phyloP scores from a whole-genome alignment of 2,888 invertebrate species.

The Apeira syringaria region DNA sequence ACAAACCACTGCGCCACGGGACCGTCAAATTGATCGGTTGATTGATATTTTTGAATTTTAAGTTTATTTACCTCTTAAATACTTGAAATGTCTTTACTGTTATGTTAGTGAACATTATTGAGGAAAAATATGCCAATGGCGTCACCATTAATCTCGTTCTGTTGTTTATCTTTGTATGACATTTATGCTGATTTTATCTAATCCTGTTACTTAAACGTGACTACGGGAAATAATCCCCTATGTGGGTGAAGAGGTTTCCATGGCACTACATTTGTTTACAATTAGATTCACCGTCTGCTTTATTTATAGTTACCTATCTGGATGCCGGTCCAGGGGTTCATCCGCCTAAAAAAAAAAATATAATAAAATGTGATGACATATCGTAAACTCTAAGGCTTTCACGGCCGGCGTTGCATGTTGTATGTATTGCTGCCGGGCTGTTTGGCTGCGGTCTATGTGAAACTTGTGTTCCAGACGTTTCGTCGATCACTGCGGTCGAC shows the following conservation, averaged over 20 bases:
- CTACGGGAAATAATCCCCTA: conserved; percentile 39
- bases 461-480: no score
- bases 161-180: conserved; percentile 33
- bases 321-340: no score
- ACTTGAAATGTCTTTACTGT: conserved; percentile 7
- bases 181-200: conserved; percentile 40
- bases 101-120: conserved; percentile 4
- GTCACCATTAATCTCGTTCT: conserved; percentile 18
- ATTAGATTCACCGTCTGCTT: conserved; percentile 11
- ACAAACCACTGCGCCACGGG: neutral
- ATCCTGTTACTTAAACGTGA: conserved; percentile 52
- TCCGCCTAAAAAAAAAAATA: no score
- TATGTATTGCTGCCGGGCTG: no score
- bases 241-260: conserved; percentile 43
- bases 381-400: no score
- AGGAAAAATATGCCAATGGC: conserved; percentile 16
- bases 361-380: neutral
- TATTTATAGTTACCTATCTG: no score
- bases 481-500: no score
- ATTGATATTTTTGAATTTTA: neutral
- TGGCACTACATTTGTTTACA: conserved; percentile 13
- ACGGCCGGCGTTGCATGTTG: no score
- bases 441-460: no score
- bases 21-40: conserved; percentile 1
- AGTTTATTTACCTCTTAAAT: neutral